These are phyloP conservation scores for Pachydiplax longipennis DNA, from an alignment of 2,888 invertebrate genomes.

Conservation along the genomic window DNA sequence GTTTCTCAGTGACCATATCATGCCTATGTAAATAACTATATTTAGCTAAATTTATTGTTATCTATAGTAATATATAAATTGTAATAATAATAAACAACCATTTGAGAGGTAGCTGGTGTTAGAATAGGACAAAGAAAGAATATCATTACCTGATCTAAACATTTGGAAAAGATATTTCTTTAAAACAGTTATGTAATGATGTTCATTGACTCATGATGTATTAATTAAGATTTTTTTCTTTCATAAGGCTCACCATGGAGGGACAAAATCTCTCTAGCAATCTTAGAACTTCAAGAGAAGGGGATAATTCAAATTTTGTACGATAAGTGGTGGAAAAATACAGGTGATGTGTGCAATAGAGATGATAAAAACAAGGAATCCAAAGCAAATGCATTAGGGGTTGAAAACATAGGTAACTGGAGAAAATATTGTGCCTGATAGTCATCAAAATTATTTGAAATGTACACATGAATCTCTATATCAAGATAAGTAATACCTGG, in stretches of 20 bases:
- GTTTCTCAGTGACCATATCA: no score
- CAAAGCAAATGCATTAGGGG: constrained; percentile 91
- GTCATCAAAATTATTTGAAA: neutral
- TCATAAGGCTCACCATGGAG: constrained; percentile 85
- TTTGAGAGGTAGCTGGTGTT: no score
- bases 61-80: no score
- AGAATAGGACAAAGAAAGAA: no score
- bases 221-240: neutral
- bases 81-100: no score
- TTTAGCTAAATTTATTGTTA: no score
- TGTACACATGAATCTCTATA: neutral
- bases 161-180: neutral
- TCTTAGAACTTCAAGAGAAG: constrained; percentile 93
- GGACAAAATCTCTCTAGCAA: constrained; percentile 95
- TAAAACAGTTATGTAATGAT: neutral
- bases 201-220: neutral
- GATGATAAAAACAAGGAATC: constrained; percentile 89
- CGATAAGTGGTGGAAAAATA: constrained; percentile 99
- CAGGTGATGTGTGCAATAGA: constrained; percentile 87
- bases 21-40: no score
- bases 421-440: neutral
- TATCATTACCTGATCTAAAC: no score
- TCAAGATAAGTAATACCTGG: neutral
- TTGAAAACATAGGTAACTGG: constrained; percentile 82
- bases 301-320: constrained; percentile 92